Evolutionary conservation across 1,140 invertebrate species (phyloP), one percentile per base, ranked within the genome.

Genomic region (Euglossa dilemma): DNA sequence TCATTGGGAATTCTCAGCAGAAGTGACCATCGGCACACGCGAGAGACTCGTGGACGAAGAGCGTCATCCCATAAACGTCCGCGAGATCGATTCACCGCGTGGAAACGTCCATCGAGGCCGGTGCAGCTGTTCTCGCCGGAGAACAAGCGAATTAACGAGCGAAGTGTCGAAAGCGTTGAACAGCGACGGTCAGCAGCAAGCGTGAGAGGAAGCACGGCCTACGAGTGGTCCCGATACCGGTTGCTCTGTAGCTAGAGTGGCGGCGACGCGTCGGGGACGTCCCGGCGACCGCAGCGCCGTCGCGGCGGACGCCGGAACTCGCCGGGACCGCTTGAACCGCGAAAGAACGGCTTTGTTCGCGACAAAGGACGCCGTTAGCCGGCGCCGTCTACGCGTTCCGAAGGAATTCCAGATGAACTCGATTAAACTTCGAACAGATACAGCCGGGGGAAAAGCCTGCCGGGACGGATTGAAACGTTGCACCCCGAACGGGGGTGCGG

Each of bases 121-220:
- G 0, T 5, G 14, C 12, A 14, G 28, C 14, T 25, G 61, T 63
- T 63, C 6, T 16, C 47, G 89, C 84, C 87, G 81, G 88, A 91
- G 92, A 92, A 93, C 93, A 93, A 94, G 92, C 92, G 92, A 93
- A 92, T 93, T 93, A 94, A 94, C 92, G 93, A 94, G 91, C 87
- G 90, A 86, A 91, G 91, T 90, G 91, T 86, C 91, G 89, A 88
- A 91, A 91, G 90, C 78, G 88, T 80, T 88, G 73, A 67, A 66
- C 43, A 69, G 61, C 71, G 70, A 77, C 23, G 25, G 36, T 56
- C 72, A 50, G 12, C 72, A 50, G 12, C 50, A 45, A 80, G 25
- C 52, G 11, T 36, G 36, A 4, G 36, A 36, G 36, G 36, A 36
- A 36, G 36, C 36, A 36, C 36, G 36, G n/a, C n/a, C n/a, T n/a